A percentile compares a stretch with the other conserved stretches of the same genome.
These are phyloP conservation scores for Sebastes umbrosus DNA, from an alignment of 2,797 vertebrate genomes.

Conservation along the genomic window DNA sequence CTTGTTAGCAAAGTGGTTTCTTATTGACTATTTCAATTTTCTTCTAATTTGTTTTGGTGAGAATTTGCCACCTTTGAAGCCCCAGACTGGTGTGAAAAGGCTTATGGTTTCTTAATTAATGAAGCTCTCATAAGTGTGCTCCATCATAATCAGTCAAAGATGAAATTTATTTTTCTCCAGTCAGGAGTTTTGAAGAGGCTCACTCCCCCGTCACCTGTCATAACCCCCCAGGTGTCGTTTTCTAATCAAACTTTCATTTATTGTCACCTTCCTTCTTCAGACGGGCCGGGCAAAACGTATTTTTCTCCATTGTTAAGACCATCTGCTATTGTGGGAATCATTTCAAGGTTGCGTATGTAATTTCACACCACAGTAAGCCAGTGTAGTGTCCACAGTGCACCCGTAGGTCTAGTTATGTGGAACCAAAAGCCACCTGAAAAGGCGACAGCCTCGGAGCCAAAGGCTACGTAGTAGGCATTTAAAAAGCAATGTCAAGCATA, in stretches of 20 bases:
- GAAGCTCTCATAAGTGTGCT: neutral
- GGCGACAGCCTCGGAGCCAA: conserved; percentile 21
- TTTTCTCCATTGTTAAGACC: conserved; percentile 69
- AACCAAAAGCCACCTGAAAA: conserved; percentile 67
- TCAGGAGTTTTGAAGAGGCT: conserved; percentile 5
- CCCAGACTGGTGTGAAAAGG: neutral
- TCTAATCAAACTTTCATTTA: conserved; percentile 71
- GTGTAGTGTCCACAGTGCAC: conserved; percentile 61
- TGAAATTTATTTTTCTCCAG: conserved; percentile 25
- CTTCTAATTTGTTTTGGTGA: neutral
- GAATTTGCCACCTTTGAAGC: neutral
- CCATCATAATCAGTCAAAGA: conserved; percentile 31
- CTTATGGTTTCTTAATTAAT: conserved; percentile 12
- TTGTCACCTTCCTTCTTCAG: conserved; percentile 65
- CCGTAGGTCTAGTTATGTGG: conserved; percentile 66
- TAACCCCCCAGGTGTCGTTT: conserved; percentile 55
- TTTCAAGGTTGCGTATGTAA: conserved; percentile 80
- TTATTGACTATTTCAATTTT: neutral
- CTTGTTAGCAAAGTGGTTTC: neutral
- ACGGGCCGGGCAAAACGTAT: conserved; percentile 47
- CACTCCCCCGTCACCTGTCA: conserved; percentile 26
- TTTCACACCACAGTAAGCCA: conserved; percentile 80
- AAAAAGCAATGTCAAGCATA: conserved; percentile 43
- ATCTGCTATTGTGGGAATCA: conserved; percentile 78
- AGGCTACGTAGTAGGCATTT: conserved; percentile 27